A percentile compares a stretch with the other conserved stretches of the same genome.
phyloP scores from a whole-genome alignment of 2,888 invertebrate species.

The Nineta flava region DNA sequence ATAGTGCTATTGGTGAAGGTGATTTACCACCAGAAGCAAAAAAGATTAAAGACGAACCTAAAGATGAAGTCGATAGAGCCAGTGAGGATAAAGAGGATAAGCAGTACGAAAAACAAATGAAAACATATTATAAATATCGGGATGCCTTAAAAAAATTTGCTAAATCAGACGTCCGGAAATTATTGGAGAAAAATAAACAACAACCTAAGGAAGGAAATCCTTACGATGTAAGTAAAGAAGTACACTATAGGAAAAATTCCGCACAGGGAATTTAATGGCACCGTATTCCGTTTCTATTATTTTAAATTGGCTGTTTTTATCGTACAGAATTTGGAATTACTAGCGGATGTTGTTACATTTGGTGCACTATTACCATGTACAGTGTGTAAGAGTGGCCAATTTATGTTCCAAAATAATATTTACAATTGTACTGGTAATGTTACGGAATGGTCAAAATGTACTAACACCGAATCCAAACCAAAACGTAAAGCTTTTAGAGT shows the following conservation, averaged over 20 bases:
- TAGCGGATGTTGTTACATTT: constrained; percentile 79
- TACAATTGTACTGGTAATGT: constrained; percentile 65
- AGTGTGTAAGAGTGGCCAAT: constrained; percentile 62
- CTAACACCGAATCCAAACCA: constrained; percentile 53
- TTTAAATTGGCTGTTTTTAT: background rate
- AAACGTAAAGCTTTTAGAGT: constrained; percentile 51
- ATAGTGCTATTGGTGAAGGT: constrained; percentile 27
- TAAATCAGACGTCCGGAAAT: constrained; percentile 40
- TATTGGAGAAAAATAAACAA: constrained; percentile 62
- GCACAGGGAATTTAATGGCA: too few species aligned
- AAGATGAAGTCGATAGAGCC: constrained; percentile 33
- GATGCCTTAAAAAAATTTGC: constrained; percentile 37
- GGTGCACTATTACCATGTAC: constrained; percentile 65
- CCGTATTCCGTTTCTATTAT: background rate
- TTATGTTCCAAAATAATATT: constrained; percentile 44
- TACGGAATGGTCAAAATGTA: constrained; percentile 84
- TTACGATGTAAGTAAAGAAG: constrained; percentile 21
- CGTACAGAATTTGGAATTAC: constrained; percentile 50
- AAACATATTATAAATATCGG: constrained; percentile 47
- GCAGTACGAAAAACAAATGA: constrained; percentile 53
- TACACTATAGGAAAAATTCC: constrained; percentile 32
- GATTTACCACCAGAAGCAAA: constrained; percentile 46
- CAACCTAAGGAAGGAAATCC: constrained; percentile 41
- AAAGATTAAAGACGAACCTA: constrained; percentile 50
- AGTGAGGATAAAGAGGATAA: constrained; percentile 38